Conservation (phyloP, 2,888 invertebrate genomes). For the Sialis lutaria region DNA sequence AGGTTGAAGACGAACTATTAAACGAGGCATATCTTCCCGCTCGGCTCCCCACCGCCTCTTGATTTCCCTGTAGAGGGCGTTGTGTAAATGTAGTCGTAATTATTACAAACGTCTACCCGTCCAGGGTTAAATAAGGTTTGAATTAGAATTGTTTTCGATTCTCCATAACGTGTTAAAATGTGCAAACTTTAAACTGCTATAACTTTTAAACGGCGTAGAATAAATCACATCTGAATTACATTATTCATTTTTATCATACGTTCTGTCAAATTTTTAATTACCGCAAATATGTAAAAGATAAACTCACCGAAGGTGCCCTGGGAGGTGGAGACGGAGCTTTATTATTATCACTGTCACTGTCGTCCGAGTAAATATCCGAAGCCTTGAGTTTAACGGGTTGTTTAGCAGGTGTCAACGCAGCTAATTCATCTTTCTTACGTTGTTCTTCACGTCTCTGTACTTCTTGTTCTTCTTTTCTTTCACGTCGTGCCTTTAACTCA, state of each 20-base stretch:
- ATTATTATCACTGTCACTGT: conserved; percentile 51
- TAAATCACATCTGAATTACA: background rate
- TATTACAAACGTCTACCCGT: too few relatives aligned
- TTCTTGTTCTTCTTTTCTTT: conserved; percentile 62
- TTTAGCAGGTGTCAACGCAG: conserved; percentile 25
- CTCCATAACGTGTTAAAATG: too few relatives aligned
- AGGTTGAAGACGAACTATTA: too few relatives aligned
- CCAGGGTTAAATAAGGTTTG: too few relatives aligned
- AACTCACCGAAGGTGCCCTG: conserved; percentile 5
- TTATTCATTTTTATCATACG: background rate
- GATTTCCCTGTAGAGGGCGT: too few relatives aligned
- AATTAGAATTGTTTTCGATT: too few relatives aligned
- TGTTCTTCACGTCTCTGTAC: conserved; percentile 27
- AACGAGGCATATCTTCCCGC: too few relatives aligned
- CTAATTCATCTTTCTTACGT: conserved; percentile 38
- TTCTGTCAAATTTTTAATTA: too few relatives aligned
- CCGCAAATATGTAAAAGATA: background rate
- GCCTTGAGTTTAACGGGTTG: conserved; percentile 72
- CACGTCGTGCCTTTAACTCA: conserved; percentile 71
- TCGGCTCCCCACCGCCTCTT: too few relatives aligned
- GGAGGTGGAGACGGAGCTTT: conserved; percentile 11
- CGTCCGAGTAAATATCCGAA: conserved; percentile 89
- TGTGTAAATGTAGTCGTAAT: too few relatives aligned
- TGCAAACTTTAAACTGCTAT: too few relatives aligned
- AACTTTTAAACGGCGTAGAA: too few relatives aligned